These are phyloP conservation scores for Arge pagana DNA, from an alignment of 2,888 invertebrate genomes.

Conservation along the genomic window DNA sequence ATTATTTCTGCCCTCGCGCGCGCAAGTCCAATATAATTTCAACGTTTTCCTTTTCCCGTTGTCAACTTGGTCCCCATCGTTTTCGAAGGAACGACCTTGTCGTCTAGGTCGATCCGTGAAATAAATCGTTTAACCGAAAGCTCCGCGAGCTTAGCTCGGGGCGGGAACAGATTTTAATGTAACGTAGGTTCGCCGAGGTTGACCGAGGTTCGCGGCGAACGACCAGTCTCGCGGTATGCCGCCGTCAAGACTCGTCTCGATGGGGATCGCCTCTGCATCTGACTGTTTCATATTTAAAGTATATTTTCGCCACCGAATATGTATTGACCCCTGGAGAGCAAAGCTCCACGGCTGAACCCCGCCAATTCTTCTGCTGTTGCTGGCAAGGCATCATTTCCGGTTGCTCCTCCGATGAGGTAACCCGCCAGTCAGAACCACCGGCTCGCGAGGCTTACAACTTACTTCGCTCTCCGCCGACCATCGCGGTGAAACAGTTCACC, in stretches of 20 bases:
- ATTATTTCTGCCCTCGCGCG: neutral
- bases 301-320: conserved; percentile 47
- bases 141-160: no score
- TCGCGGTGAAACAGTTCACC: no score
- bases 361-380: conserved; percentile 9
- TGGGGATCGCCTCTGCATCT: conserved; percentile 48
- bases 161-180: no score
- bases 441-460: conserved; percentile 44
- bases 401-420: conserved; percentile 57
- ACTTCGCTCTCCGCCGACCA: no score
- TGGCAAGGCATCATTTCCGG: conserved; percentile 55
- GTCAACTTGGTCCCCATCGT: conserved; percentile 34
- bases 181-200: no score
- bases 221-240: conserved; percentile 33
- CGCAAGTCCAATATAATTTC: conserved; percentile 52
- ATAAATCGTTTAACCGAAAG: no score
- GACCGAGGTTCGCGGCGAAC: no score
- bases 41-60: conserved; percentile 51
- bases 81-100: neutral
- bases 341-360: neutral
- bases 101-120: no score
- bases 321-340: conserved; percentile 39
- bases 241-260: conserved; percentile 47
- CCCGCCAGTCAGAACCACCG: conserved; percentile 54
- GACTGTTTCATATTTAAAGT: conserved; percentile 58